phyloP scores from a whole-genome alignment of 2,113 vertebrate genomes.

The Origma solitaria region DNA sequence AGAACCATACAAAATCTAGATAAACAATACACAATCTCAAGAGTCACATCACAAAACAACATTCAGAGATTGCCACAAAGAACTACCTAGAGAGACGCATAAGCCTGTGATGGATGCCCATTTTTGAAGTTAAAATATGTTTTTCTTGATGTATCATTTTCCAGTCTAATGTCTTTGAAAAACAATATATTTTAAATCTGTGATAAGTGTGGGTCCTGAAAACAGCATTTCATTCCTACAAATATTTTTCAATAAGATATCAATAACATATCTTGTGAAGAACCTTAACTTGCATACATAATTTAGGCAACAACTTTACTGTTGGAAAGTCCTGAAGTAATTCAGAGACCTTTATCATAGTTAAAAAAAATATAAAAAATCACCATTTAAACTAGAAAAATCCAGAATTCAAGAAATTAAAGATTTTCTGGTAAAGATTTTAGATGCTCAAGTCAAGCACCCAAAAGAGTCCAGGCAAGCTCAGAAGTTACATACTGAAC shows the following conservation, averaged over 20 bases:
- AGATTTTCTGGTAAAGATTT: not conserved
- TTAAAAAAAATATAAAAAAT: not conserved
- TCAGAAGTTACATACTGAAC: not conserved
- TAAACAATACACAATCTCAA: not conserved
- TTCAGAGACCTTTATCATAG: not conserved
- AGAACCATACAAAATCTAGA: not conserved
- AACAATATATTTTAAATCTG: not conserved
- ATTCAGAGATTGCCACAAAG: not conserved
- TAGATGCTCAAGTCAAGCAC: not conserved
- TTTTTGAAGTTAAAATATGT: not conserved
- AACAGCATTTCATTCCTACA: not conserved
- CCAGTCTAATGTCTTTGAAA: not conserved
- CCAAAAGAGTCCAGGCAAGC: not conserved
- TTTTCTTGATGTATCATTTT: not conserved
- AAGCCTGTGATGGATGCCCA: not conserved
- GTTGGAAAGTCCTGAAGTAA: not conserved
- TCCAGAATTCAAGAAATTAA: not conserved
- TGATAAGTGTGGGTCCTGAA: rapidly evolving
- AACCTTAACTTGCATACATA: not conserved
- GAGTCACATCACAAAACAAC: not conserved
- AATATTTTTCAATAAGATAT: not conserved
- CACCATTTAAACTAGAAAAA: not conserved
- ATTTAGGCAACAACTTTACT: not conserved
- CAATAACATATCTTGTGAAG: not conserved
- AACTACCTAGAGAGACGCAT: not conserved